These are phyloP conservation scores for Calephelis nemesis DNA, from an alignment of 1,140 invertebrate species.

Conservation along the genomic window DNA sequence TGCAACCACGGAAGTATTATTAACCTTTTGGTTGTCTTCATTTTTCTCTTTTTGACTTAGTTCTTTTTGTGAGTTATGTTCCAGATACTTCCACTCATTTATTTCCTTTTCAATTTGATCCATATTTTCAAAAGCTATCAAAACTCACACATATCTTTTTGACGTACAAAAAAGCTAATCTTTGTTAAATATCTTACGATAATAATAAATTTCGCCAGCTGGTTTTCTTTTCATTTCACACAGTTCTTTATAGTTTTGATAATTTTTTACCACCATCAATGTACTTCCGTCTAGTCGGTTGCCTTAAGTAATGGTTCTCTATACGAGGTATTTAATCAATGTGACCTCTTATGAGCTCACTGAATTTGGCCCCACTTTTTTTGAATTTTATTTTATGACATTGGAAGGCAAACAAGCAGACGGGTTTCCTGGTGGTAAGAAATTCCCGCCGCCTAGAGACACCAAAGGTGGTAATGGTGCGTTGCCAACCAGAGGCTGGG, in stretches of 20 bases:
- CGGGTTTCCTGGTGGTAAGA: too few species aligned
- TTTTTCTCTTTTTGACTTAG: too few species aligned
- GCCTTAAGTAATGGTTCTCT: conserved; percentile 15
- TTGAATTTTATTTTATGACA: too few species aligned
- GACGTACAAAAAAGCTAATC: not conserved
- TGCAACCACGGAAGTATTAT: too few species aligned
- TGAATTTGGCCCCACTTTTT: too few species aligned
- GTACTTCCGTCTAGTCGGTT: conserved; percentile 10
- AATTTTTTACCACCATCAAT: not conserved
- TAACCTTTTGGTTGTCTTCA: too few species aligned
- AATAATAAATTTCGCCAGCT: not conserved
- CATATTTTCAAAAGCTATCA: conserved; percentile 16
- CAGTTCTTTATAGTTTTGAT: conserved; percentile 11
- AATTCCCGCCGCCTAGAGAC: too few species aligned
- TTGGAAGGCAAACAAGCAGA: too few species aligned
- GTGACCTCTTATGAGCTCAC: conserved; percentile 9
- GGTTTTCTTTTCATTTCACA: not conserved
- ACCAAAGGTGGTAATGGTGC: too few species aligned
- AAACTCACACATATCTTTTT: conserved; percentile 11
- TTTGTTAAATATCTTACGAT: conserved; percentile 11
- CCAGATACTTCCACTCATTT: conserved; percentile 17
- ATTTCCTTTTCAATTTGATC: conserved; percentile 15
- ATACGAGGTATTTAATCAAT: conserved; percentile 17
- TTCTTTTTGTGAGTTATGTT: conserved; percentile 5
- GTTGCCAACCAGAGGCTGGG: too few species aligned